phyloP scores from a whole-genome alignment of 2,113 vertebrate species.

The Nothocercus nigrocapillus region DNA sequence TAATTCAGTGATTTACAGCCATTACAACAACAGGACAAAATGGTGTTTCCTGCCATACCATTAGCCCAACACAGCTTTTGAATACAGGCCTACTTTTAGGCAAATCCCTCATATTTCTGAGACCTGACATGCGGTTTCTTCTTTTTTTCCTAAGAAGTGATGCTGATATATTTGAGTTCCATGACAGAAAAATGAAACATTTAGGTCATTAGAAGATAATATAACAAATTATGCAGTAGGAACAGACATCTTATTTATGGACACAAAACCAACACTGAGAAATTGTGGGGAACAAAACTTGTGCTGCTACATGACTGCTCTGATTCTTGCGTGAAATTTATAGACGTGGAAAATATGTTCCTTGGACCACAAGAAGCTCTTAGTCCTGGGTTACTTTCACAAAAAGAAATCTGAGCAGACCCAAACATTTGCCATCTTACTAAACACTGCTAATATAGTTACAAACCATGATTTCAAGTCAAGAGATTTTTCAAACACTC shows the following conservation, averaged over 20 bases:
- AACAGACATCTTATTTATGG: not conserved
- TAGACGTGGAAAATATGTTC: not conserved
- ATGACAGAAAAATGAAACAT: not conserved
- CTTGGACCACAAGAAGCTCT: not conserved
- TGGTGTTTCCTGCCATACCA: not conserved
- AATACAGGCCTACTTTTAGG: not conserved
- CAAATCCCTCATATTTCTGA: not conserved
- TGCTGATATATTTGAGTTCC: not conserved
- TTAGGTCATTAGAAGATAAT: not conserved
- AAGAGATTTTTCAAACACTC: not conserved
- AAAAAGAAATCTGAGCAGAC: not conserved
- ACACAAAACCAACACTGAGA: not conserved
- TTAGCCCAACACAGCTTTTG: not conserved
- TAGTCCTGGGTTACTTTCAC: not conserved
- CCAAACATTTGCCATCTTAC: not conserved
- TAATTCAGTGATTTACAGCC: not conserved
- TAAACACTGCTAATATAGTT: not conserved
- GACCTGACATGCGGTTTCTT: rapidly evolving
- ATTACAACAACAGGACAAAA: not conserved
- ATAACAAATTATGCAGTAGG: not conserved
- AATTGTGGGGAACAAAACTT: not conserved
- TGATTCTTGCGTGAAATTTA: not conserved
- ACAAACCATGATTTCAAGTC: not conserved
- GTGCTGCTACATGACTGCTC: not conserved
- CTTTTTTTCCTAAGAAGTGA: not conserved